Percentiles rank a stretch among this genome's conserved stretches.
Evolutionary conservation across 1,140 invertebrate species (phyloP).

Genomic region (Spodoptera frugiperda): DNA sequence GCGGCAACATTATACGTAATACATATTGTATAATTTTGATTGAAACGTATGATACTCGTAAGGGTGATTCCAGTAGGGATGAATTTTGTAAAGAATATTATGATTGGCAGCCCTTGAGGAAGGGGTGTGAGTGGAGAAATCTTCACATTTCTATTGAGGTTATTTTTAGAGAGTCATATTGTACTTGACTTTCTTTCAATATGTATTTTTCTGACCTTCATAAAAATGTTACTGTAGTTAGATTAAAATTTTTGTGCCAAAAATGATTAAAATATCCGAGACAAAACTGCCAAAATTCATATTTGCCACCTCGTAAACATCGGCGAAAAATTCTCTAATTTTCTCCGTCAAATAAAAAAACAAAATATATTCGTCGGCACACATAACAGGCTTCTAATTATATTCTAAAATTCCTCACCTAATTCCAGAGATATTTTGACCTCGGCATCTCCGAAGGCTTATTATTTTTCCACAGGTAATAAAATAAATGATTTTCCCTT

Average conservation of each 20-base stretch:
- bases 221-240: too few species aligned
- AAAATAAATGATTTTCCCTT: constrained; percentile 58
- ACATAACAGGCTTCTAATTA: constrained; percentile 43
- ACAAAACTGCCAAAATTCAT: background rate
- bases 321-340: constrained; percentile 1
- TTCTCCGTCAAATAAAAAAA: constrained; percentile 26
- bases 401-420: constrained; percentile 41
- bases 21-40: constrained; percentile 45
- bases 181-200: too few species aligned
- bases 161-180: background rate
- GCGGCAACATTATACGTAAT: constrained; percentile 31
- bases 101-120: constrained; percentile 34
- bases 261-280: too few species aligned
- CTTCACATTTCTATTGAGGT: background rate
- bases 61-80: constrained; percentile 29
- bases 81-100: constrained; percentile 42
- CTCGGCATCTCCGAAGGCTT: constrained; percentile 36
- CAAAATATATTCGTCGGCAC: constrained; percentile 25
- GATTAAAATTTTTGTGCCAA: too few species aligned
- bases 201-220: too few species aligned
- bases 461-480: constrained; percentile 54
- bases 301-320: constrained; percentile 13
- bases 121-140: constrained; percentile 9
- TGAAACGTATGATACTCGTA: constrained; percentile 48
- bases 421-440: constrained; percentile 38